Evolutionary conservation across 2,797 vertebrate species (phyloP), one percentile per base, ranked within the genome.

Genomic region (Sus cebifrons): DNA sequence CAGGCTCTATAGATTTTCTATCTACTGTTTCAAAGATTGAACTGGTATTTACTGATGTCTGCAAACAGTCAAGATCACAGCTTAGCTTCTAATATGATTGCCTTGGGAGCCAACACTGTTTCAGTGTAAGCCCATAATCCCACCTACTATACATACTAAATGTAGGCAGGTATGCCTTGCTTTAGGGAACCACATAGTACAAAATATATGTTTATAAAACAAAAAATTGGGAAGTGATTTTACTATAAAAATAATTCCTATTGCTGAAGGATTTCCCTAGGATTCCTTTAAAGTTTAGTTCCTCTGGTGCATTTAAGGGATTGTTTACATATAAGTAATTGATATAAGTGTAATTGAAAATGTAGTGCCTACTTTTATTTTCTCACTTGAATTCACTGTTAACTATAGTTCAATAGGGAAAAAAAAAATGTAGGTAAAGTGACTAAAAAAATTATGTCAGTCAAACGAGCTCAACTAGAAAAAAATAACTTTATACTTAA

Each of bases 321-420:
- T 62, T 96, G 0, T 91, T 91, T 87, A 93, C 27, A 65, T 70
- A 77, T 40, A 96, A 87, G 58, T 89, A 79, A 58, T 56, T 56
- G 54, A 56, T 56, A 16, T 15, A 16, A 16, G 54, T 56, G 54
- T 3, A 56, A 56, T 56, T 88, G 60, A 93, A 96, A 96, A 93
- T 54, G 14, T 15, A 92, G 79, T 82, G 14, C 25, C 36, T 27
- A 92, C 29, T 95, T 96, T 96, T 86, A 77, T 91, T 93, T 96
- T 96, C 44, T 96, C 23, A 87, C 68, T 29, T 86, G 62, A 89
- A 77, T 77, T 91, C 44, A 92, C 13, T 90, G 7, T 79, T 97
- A 93, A 17, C 60, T 92, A 3, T 67, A 86, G 29, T 58, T 89
- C 40, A 92, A 17, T 15, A 86, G 83, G 54, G 77, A 70, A 89